phyloP scores from a whole-genome alignment of 2,113 vertebrate genomes.

The Melanerpes formicivorus region DNA sequence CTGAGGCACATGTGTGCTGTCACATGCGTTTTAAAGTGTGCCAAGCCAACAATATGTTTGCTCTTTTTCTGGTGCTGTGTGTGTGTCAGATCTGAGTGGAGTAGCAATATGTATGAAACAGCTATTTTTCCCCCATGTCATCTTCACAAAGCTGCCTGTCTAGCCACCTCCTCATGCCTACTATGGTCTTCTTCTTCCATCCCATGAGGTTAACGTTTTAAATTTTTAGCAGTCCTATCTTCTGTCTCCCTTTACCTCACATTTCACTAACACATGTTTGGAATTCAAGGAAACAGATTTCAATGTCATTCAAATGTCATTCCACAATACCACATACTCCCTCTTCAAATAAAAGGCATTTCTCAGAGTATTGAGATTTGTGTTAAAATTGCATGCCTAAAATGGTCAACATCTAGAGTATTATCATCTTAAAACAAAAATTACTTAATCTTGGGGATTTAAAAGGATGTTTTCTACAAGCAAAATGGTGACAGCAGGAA shows the following conservation, averaged over 20 bases:
- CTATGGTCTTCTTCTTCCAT: not conserved
- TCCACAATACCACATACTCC: not conserved
- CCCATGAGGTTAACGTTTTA: not conserved
- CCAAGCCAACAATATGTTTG: slow-evolving; percentile 5
- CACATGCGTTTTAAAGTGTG: not conserved
- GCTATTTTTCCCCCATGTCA: not conserved
- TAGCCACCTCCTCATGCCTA: not conserved
- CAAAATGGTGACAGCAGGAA: not conserved
- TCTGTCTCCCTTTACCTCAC: not conserved
- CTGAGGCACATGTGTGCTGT: slow-evolving; percentile 1
- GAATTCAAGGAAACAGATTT: not conserved
- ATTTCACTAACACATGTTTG: not conserved
- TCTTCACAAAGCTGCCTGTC: not conserved
- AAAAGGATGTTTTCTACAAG: not conserved
- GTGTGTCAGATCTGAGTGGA: not conserved
- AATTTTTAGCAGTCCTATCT: not conserved
- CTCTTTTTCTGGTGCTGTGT: not conserved
- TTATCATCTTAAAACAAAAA: not conserved
- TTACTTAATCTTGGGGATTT: not conserved
- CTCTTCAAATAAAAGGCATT: not conserved
- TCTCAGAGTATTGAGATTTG: not conserved
- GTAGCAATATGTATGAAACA: not conserved
- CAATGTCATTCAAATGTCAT: not conserved
- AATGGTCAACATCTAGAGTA: not conserved
- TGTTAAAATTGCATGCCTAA: not conserved